Evolutionary conservation across 2,888 invertebrate species (phyloP).

Genomic region (Scrobipalpa atriplicella): DNA sequence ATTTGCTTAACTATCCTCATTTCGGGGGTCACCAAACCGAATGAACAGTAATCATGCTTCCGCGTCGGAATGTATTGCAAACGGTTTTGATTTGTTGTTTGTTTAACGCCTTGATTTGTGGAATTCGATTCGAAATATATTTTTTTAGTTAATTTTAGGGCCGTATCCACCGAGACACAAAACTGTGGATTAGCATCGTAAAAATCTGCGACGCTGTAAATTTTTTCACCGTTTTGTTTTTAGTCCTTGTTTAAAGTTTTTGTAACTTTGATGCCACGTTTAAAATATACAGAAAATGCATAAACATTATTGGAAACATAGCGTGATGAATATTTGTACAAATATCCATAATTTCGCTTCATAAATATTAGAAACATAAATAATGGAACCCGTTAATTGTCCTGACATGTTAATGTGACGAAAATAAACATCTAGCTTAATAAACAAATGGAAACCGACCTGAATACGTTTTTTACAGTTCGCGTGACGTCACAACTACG

Average conservation of each 20-base stretch:
- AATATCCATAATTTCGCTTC: neutral
- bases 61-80: neutral
- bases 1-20: constrained; percentile 23
- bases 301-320: neutral
- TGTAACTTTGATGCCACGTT: neutral
- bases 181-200: too few species aligned
- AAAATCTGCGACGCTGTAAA: too few species aligned
- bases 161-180: too few species aligned
- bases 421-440: constrained; percentile 7
- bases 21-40: constrained; percentile 4
- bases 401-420: neutral
- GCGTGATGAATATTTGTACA: neutral
- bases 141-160: too few species aligned
- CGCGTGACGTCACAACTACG: constrained; percentile 12
- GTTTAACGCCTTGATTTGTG: neutral
- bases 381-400: neutral
- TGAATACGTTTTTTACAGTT: neutral
- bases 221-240: too few species aligned
- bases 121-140: too few species aligned
- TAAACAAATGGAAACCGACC: constrained; percentile 10
- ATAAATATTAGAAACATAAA: neutral
- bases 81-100: neutral
- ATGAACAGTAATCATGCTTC: constrained; percentile 4
- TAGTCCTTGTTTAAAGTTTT: too few species aligned
- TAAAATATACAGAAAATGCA: neutral